Evolutionary conservation across 2,888 invertebrate species (phyloP).

Genomic region (Asteroscopus sphinx): DNA sequence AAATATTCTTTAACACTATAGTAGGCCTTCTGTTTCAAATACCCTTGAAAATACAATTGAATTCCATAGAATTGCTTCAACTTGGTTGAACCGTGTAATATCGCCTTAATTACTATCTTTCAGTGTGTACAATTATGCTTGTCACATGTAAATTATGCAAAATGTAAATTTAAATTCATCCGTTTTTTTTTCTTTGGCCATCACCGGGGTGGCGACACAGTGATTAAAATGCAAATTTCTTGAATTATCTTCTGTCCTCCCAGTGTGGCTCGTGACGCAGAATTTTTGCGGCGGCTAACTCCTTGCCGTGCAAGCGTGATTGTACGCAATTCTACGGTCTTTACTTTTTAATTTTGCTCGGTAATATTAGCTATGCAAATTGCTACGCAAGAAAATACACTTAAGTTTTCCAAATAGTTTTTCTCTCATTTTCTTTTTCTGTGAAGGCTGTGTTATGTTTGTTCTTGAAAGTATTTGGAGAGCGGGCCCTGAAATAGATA

Average conservation of each 20-base stretch:
- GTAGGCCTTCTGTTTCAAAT: too few relatives aligned
- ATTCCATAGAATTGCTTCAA: too few relatives aligned
- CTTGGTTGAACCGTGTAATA: too few relatives aligned
- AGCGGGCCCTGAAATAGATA: constrained; percentile 20
- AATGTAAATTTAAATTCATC: constrained; percentile 63
- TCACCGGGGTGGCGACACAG: constrained; percentile 53
- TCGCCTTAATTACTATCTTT: constrained; percentile 6
- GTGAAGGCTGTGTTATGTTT: constrained; percentile 25
- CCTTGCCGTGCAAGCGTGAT: constrained; percentile 39
- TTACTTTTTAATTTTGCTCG: constrained; percentile 45
- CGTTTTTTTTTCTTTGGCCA: constrained; percentile 58
- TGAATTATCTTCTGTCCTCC: constrained; percentile 47
- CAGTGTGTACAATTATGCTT: background rate
- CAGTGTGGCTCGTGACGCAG: constrained; percentile 49
- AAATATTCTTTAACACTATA: too few relatives aligned
- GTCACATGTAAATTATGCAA: constrained; percentile 51
- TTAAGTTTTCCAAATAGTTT: constrained; percentile 16
- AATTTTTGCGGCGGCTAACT: constrained; percentile 47
- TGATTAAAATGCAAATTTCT: constrained; percentile 65
- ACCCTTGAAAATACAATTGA: too few relatives aligned
- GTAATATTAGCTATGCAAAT: constrained; percentile 53
- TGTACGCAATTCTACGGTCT: constrained; percentile 43
- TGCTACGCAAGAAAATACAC: constrained; percentile 26
- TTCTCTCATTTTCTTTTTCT: constrained; percentile 5
- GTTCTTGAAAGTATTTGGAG: constrained; percentile 22